Evolutionary conservation across 2,797 vertebrate genomes (phyloP), one percentile per base, ranked within the genome.

Genomic region (Molossus alvarezi): DNA sequence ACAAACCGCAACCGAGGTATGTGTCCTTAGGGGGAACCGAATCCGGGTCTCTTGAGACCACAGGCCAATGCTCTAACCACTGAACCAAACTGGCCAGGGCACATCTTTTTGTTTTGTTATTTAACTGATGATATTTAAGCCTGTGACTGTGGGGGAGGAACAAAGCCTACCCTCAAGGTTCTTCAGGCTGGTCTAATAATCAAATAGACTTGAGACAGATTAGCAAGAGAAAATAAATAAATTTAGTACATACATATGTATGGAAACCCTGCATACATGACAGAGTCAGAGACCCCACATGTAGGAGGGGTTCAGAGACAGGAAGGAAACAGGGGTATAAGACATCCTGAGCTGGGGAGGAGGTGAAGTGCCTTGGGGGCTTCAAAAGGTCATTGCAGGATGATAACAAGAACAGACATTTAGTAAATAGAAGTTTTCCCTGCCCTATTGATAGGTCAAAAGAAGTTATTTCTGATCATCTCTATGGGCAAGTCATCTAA

Each of bases 51-150:
- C 33, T 33, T 3, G 33, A 33, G 33, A 33, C 33, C 33, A 33
- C 33, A 33, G 33, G 33, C 33, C 33, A 33, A 33, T 33, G 33
- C 33, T 33, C 33, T 33, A 33, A 33, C 33, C 33, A 33, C 33
- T 33, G 33, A 33, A 33, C 33, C 33, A 33, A 33, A 33, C 33
- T 3, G 33, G 33, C 33, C 33, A 33, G 33, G 33, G 33, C 33
- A 33, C 21, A 20, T 58, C 27, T 71, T 58, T 69, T 83, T 53
- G 45, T 51, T 51, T 27, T 25, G n/a, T 23, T 21, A 55, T 51
- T 81, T 81, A 72, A 69, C 21, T 81, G 41, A 81, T 20, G 3
- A 55, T 51, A 81, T 81, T 72, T 90, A 81, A 90, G 57, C 65
- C 17, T 29, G 53, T 81, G 53, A n/a, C 53, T 79, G 6, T 23